Conservation (phyloP, 2,797 vertebrate species). For the Gallinago nigripennis region DNA sequence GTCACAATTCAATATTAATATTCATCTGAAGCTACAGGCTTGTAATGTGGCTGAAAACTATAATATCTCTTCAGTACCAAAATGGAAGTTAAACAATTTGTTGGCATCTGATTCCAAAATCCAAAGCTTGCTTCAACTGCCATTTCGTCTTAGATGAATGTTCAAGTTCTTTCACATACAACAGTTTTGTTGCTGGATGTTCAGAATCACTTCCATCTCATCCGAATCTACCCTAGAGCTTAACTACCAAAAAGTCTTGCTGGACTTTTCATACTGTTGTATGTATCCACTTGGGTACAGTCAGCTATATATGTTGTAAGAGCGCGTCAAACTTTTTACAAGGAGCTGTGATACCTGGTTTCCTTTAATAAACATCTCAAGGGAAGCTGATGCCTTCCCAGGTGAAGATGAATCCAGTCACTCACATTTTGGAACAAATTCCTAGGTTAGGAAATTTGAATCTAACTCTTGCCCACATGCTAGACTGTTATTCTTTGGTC, state of each 20-base stretch:
- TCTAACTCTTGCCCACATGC: background rate
- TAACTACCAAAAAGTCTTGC: background rate
- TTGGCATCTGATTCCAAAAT: background rate
- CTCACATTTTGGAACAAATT: background rate
- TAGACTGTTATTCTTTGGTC: background rate
- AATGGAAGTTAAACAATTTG: background rate
- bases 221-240: background rate
- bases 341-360: background rate
- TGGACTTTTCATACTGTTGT: background rate
- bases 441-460: background rate
- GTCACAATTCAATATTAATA: background rate
- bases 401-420: background rate
- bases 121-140: background rate
- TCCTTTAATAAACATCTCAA: background rate
- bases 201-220: background rate
- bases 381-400: background rate
- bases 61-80: background rate
- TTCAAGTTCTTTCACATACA: background rate
- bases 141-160: background rate
- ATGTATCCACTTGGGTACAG: background rate
- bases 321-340: background rate
- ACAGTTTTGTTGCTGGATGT: background rate
- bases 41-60: background rate
- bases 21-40: background rate
- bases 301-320: accelerated